phyloP scores from a whole-genome alignment of 2,797 vertebrate species.

The Pachyuromys duprasi region DNA sequence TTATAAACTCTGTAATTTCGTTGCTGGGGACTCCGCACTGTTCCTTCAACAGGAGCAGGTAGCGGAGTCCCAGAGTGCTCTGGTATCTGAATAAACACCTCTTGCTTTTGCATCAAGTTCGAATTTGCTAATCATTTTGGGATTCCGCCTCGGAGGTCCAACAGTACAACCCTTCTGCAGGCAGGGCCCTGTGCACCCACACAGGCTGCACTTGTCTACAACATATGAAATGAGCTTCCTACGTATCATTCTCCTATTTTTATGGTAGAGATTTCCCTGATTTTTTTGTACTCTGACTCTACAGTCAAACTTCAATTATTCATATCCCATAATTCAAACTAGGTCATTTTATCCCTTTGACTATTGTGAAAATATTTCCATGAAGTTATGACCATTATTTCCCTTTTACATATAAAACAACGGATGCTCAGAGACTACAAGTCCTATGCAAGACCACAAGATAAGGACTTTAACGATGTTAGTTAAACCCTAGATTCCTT shows the following conservation, averaged over 20 bases:
- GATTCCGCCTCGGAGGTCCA: too few relatives aligned
- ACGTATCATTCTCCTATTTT: not conserved
- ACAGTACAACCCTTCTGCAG: not conserved
- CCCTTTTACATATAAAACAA: not conserved
- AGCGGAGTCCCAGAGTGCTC: too few relatives aligned
- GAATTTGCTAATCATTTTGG: too few relatives aligned
- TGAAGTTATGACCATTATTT: not conserved
- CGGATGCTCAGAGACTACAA: not conserved
- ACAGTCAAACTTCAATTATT: not conserved
- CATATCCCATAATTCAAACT: not conserved
- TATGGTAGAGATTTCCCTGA: not conserved
- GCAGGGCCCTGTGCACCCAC: accelerated
- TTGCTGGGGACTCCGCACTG: too few relatives aligned
- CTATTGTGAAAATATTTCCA: not conserved
- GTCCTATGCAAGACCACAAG: not conserved
- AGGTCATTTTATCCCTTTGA: not conserved
- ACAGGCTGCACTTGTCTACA: not conserved
- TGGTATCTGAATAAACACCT: too few relatives aligned
- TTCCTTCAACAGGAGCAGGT: too few relatives aligned
- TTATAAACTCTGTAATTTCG: too few relatives aligned
- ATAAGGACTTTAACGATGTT: not conserved
- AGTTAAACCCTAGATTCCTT: not conserved
- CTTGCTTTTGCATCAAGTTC: too few relatives aligned
- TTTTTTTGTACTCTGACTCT: not conserved
- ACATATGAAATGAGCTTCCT: not conserved